Conservation (phyloP, 2,113 vertebrate genomes). For the Acanthisitta chloris region DNA sequence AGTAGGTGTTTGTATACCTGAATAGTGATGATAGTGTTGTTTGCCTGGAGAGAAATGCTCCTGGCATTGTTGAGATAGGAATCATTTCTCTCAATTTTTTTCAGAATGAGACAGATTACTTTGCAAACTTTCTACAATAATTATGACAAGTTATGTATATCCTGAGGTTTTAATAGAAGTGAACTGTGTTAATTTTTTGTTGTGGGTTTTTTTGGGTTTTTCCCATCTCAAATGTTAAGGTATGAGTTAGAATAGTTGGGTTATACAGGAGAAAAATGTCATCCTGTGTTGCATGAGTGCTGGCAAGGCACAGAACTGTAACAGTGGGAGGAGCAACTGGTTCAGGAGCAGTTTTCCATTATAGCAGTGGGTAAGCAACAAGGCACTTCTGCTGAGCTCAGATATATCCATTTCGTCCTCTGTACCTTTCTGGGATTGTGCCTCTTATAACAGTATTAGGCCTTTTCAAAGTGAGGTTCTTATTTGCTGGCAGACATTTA, state of each 20-base stretch:
- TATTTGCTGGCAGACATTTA: background rate
- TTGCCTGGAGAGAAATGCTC: background rate
- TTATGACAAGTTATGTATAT: background rate
- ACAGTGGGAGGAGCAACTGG: background rate
- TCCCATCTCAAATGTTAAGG: background rate
- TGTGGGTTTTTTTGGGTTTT: background rate
- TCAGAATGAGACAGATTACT: background rate
- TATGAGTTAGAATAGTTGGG: background rate
- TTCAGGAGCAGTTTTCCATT: background rate
- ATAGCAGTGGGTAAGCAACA: background rate
- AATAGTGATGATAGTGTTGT: background rate
- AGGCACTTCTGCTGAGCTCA: background rate
- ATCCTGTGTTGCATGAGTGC: background rate
- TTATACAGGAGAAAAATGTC: background rate
- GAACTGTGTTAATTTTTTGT: background rate
- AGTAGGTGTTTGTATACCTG: background rate
- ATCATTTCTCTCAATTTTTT: background rate
- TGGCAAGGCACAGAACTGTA: background rate
- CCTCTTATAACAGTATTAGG: background rate
- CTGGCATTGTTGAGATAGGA: background rate
- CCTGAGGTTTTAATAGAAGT: background rate
- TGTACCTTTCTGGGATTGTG: background rate
- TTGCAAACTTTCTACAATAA: background rate
- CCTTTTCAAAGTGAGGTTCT: background rate
- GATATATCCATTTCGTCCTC: background rate